Percentiles rank a stretch among this genome's conserved stretches.
Conservation (phyloP, 2,797 vertebrate genomes). For the Channa striata region DNA sequence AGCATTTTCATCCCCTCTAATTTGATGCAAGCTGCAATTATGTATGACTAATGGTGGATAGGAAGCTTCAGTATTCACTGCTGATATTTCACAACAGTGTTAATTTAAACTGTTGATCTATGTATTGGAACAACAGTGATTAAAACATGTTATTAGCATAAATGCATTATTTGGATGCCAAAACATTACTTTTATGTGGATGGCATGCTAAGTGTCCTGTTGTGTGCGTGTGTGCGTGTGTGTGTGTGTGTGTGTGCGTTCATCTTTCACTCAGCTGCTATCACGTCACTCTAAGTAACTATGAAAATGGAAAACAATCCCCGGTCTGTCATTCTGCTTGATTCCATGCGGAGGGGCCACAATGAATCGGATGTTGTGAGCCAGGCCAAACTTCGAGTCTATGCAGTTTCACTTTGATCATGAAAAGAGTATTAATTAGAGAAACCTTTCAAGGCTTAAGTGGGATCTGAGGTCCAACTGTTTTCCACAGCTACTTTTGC, state of each 20-base stretch:
- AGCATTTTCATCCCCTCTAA: conserved; percentile 51
- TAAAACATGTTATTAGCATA: conserved; percentile 68
- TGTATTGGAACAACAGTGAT: conserved; percentile 59
- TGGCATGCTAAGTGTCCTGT: conserved; percentile 38
- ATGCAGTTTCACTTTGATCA: conserved; percentile 67
- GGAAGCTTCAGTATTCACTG: conserved; percentile 51
- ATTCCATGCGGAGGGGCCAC: conserved; percentile 33
- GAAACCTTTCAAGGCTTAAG: conserved; percentile 62
- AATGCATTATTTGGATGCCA: conserved; percentile 51
- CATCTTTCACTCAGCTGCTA: conserved; percentile 16
- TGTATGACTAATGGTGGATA: conserved; percentile 60
- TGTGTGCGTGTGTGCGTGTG: neutral
- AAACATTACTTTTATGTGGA: conserved; percentile 46
- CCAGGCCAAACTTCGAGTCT: conserved; percentile 19
- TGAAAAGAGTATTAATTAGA: conserved; percentile 69
- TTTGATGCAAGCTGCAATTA: conserved; percentile 66
- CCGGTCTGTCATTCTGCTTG: conserved; percentile 17
- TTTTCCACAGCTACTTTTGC: conserved; percentile 55
- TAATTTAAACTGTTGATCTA: conserved; percentile 63
- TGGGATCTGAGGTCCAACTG: conserved; percentile 65
- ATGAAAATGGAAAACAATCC: conserved; percentile 21
- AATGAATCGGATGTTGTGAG: conserved; percentile 25
- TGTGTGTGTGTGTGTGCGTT: neutral
- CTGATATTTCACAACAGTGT: conserved; percentile 55
- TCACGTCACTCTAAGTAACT: conserved; percentile 28